Conservation (phyloP, 2,113 vertebrate species). For the Coryphaenoides rupestris region DNA sequence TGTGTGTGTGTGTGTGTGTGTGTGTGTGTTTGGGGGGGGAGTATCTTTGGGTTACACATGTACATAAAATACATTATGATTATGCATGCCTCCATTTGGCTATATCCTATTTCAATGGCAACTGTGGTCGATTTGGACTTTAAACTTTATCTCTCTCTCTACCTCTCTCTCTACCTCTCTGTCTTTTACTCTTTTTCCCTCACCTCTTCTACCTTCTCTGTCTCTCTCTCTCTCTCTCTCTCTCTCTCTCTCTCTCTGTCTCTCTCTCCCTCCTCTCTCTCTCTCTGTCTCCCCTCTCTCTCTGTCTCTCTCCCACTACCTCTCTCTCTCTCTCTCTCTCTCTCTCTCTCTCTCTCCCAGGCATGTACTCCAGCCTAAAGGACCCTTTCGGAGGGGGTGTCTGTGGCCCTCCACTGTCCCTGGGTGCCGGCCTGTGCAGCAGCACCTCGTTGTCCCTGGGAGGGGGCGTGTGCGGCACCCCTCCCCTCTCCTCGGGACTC, state of each 20-base stretch:
- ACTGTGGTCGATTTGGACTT: too few species aligned
- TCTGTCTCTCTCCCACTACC: too few species aligned
- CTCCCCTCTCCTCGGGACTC: conserved; percentile 83
- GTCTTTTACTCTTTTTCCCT: too few species aligned
- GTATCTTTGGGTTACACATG: too few species aligned
- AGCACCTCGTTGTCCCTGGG: conserved; percentile 84
- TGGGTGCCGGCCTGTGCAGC: conserved; percentile 79
- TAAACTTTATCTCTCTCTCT: not conserved
- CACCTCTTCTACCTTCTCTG: too few species aligned
- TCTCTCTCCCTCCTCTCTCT: too few species aligned
- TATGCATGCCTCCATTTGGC: too few species aligned
- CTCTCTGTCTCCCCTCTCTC: too few species aligned
- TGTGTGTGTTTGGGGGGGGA: too few species aligned
- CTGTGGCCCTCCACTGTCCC: conserved; percentile 81
- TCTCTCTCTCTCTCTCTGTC: not conserved
- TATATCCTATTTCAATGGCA: too few species aligned
- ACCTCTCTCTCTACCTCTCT: not conserved
- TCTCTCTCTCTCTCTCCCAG: conserved; percentile 48
- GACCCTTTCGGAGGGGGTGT: conserved; percentile 82
- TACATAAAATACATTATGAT: too few species aligned
- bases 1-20: too few species aligned
- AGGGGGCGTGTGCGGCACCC: conserved; percentile 85
- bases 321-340: not conserved
- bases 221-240: not conserved
- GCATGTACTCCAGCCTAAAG: conserved; percentile 90